phyloP scores from a whole-genome alignment of 2,888 invertebrate genomes.

The Cryptops parisi region DNA sequence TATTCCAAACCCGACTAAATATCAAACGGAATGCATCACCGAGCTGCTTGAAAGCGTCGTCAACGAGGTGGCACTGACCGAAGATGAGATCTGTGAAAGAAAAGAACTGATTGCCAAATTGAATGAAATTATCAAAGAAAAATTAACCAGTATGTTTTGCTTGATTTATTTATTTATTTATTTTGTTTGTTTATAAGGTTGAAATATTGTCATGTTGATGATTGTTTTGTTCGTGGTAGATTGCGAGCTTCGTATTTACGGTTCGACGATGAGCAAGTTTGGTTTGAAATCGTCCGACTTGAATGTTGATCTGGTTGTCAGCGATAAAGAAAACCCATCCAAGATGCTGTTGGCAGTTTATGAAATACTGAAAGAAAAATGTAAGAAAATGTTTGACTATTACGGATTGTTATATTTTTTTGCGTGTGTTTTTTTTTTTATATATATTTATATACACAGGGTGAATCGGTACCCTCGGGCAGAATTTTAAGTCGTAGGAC shows the following conservation, averaged over 20 bases:
- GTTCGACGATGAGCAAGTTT: conserved; percentile 33
- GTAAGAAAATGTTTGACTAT: conserved; percentile 1
- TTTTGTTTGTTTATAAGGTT: conserved; percentile 1
- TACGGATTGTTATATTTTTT: neutral
- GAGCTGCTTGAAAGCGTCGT: conserved; percentile 24
- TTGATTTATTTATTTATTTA: neutral
- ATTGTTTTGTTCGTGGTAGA: too few relatives aligned
- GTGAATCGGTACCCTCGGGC: neutral
- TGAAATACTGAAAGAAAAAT: conserved; percentile 12
- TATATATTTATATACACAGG: neutral
- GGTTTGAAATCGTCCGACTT: conserved; percentile 33
- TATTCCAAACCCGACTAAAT: conserved; percentile 26
- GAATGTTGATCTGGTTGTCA: conserved; percentile 31
- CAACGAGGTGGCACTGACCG: conserved; percentile 25
- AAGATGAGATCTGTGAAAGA: conserved; percentile 24
- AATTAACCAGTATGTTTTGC: neutral
- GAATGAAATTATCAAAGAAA: conserved; percentile 20
- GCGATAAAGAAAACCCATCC: conserved; percentile 20
- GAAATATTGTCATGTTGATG: too few relatives aligned
- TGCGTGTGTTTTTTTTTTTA: neutral
- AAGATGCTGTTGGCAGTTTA: conserved; percentile 20
- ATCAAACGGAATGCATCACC: conserved; percentile 27
- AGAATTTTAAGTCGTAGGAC: neutral
- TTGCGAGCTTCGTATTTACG: conserved; percentile 30
- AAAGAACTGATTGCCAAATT: conserved; percentile 23